Conservation (phyloP, 2,113 vertebrate genomes). For the Psittacula cyanocephala region DNA sequence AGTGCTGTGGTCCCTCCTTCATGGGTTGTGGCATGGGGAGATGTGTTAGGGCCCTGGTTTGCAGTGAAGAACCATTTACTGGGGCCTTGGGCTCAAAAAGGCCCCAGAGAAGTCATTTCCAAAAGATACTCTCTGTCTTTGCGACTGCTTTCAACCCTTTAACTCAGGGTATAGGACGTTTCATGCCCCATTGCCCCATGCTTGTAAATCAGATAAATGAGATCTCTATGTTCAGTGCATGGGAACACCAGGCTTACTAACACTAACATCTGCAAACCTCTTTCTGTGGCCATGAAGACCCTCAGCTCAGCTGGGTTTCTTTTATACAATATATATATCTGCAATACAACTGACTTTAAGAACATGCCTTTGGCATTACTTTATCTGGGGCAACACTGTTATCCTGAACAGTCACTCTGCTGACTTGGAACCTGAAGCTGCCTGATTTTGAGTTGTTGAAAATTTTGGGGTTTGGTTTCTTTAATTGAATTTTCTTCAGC, state of each 20-base stretch:
- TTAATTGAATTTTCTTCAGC: not conserved
- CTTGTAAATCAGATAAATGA: not conserved
- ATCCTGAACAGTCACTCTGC: not conserved
- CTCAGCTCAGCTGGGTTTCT: not conserved
- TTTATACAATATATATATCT: not conserved
- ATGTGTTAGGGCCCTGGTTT: not conserved
- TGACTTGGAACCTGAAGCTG: not conserved
- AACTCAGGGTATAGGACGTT: not conserved
- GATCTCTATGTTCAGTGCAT: not conserved
- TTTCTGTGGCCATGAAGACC: not conserved
- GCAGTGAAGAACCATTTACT: not conserved
- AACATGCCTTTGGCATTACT: not conserved
- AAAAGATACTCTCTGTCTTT: not conserved
- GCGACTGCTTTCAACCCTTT: not conserved
- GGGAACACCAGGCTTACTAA: not conserved
- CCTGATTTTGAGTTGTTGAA: not conserved
- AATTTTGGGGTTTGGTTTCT: not conserved
- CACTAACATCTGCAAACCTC: not conserved
- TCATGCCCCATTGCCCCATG: not conserved
- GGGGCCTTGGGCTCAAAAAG: not conserved
- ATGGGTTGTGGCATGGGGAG: not conserved
- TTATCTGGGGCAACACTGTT: not conserved
- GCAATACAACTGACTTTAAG: not conserved
- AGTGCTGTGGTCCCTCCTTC: not conserved
- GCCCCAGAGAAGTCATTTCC: not conserved